Evolutionary conservation across 1,140 invertebrate species (phyloP).

Genomic region (Drosophila sturtevanti): DNA sequence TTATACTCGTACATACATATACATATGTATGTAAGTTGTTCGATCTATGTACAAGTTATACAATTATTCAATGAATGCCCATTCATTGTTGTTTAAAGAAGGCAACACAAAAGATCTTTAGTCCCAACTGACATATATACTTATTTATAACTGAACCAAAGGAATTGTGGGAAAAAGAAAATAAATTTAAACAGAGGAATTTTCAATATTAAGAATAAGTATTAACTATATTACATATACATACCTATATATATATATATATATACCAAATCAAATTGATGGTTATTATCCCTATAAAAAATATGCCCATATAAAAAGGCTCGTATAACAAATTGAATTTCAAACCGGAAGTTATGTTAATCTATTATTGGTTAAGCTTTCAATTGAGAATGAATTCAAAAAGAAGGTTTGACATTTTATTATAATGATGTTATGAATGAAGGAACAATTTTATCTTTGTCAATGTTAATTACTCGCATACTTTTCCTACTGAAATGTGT

Average conservation of each 20-base stretch:
- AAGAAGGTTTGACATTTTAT: too few relatives aligned
- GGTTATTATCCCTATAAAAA: too few relatives aligned
- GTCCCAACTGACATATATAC: conserved; percentile 3
- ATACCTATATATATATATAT: neutral
- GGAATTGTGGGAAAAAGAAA: too few relatives aligned
- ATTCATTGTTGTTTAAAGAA: conserved; percentile 27
- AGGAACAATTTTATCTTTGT: too few relatives aligned
- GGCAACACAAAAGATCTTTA: conserved; percentile 1
- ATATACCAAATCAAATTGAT: neutral
- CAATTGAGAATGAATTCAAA: neutral
- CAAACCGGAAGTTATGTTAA: neutral
- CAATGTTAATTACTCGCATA: too few relatives aligned
- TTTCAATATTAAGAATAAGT: too few relatives aligned
- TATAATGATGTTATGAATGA: too few relatives aligned
- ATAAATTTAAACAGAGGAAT: too few relatives aligned
- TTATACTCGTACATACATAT: neutral
- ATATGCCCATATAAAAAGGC: too few relatives aligned
- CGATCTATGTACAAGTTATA: conserved; percentile 23
- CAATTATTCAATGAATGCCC: conserved; percentile 45
- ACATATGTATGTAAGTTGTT: conserved; percentile 10
- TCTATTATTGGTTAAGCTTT: neutral
- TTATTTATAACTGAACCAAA: neutral
- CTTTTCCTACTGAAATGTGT: too few relatives aligned
- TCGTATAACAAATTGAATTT: neutral
- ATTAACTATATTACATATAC: neutral